Percentiles rank a stretch among this genome's conserved stretches.
phyloP scores from a whole-genome alignment of 2,888 invertebrate species.

The Apotomis betuletana region DNA sequence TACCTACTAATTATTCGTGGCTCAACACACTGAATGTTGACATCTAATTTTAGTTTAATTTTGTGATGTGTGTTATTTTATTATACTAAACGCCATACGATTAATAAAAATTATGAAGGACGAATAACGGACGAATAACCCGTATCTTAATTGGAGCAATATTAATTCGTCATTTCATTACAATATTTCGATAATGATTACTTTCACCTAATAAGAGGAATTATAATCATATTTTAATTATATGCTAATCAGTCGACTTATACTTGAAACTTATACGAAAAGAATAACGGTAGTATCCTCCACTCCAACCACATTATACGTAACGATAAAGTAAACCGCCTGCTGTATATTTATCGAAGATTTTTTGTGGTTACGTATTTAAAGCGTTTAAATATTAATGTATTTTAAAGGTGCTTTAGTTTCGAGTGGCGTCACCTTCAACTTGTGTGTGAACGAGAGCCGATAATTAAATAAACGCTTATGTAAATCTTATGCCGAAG shows the following conservation, averaged over 20 bases:
- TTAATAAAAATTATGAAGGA: too few relatives aligned
- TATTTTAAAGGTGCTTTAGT: conserved; percentile 6
- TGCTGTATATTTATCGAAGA: neutral
- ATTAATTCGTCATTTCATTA: neutral
- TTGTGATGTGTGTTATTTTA: too few relatives aligned
- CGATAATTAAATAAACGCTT: conserved; percentile 41
- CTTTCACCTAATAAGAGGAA: neutral
- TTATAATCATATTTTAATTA: neutral
- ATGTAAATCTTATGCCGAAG: conserved; percentile 46
- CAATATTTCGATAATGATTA: neutral
- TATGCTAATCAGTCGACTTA: neutral
- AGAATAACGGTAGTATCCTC: conserved; percentile 1
- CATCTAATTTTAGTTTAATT: too few relatives aligned
- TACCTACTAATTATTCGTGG: too few relatives aligned
- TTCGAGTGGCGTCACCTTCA: conserved; percentile 27
- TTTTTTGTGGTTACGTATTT: neutral
- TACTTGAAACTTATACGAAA: neutral
- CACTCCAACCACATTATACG: neutral
- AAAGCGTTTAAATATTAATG: conserved; percentile 1
- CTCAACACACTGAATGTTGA: too few relatives aligned
- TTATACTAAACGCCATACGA: too few relatives aligned
- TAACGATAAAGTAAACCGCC: neutral
- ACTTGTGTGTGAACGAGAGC: conserved; percentile 45
- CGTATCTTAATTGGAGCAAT: too few relatives aligned
- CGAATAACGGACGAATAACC: too few relatives aligned